These are phyloP conservation scores for Oxyteleia sp. DNA, from an alignment of 2,888 invertebrate genomes.

Conservation along the genomic window DNA sequence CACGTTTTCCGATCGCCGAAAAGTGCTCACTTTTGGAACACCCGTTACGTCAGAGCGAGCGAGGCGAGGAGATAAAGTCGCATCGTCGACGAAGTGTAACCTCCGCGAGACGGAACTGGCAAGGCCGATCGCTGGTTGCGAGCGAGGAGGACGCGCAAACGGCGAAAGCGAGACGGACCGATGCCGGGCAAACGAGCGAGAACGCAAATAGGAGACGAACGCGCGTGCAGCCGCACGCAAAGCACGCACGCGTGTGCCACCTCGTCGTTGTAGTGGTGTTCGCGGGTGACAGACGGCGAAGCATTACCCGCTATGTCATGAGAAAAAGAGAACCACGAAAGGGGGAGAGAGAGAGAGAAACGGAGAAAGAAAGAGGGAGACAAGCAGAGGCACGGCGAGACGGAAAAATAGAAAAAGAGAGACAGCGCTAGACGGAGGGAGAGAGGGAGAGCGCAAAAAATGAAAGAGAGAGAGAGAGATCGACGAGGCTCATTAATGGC, in stretches of 20 bases:
- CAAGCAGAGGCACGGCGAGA: slow-evolving; percentile 3
- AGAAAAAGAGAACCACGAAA: slow-evolving; percentile 55
- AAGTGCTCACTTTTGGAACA: slow-evolving; percentile 33
- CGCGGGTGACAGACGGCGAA: slow-evolving; percentile 72
- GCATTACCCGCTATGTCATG: slow-evolving; percentile 77
- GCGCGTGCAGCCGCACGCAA: slow-evolving; percentile 70
- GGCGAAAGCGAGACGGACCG: slow-evolving; percentile 23
- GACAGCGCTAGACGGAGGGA: slow-evolving; percentile 15
- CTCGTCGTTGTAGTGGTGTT: slow-evolving; percentile 60
- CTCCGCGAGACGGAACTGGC: slow-evolving; percentile 79
- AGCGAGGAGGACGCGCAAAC: slow-evolving; percentile 34
- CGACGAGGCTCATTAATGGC: slow-evolving; percentile 78
- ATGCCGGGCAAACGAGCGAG: slow-evolving; percentile 32
- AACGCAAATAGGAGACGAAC: slow-evolving; percentile 36
- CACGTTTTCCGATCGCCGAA: too few species aligned
- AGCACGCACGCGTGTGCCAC: slow-evolving; percentile 61
- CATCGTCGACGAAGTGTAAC: slow-evolving; percentile 72
- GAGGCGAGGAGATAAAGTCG: slow-evolving; percentile 66
- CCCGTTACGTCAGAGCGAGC: slow-evolving; percentile 51
- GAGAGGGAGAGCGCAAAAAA: slow-evolving; percentile 28
- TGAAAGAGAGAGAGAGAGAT: slow-evolving; percentile 36
- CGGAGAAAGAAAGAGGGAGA: slow-evolving; percentile 29
- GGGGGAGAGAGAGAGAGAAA: slow-evolving; percentile 7
- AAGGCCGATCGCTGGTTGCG: slow-evolving; percentile 77
- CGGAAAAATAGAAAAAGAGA: slow-evolving; percentile 7